Evolutionary conservation across 2,113 vertebrate genomes (phyloP), one percentile per base, ranked within the genome.

Genomic region (Toxostoma redivivum): DNA sequence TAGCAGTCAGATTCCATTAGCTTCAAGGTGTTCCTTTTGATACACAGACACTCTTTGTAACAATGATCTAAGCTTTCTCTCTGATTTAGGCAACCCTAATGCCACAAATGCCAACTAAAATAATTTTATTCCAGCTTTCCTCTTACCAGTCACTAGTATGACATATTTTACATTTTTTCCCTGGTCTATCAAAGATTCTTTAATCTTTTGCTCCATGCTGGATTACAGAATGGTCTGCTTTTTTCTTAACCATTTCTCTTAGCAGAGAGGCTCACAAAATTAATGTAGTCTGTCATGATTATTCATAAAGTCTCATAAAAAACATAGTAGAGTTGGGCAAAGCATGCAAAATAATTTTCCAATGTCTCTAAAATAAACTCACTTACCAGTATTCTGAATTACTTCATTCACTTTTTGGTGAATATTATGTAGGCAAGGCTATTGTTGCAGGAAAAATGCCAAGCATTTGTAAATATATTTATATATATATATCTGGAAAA

Each of bases 1-100:
- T 80, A 83, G 62, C 93, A 91, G 93, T 97, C 94, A 92, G 85
- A 90, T 93, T 90, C 76, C 72, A 96, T 95, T 95, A 96, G 85
- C 92, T 90, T 81, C 5, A 33, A 92, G 90, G 76, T 93, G 76
- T 90, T 88, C 40, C 44, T 93, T 88, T 92, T 94, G 79, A 94
- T 90, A 94, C 22, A 67, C 76, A 88, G 90, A 85, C 83, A 58
- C 60, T 94, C 81, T 90, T 93, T 95, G 81, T 93, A 90, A 71
- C 38, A 77, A 37, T 24, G 30, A 90, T 83, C 67, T 80, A 58
- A 88, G 54, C 64, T 69, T 78, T 86, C 58, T 81, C 28, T 87
- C 42, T 71, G 90, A 56, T 88, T 94, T 70, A 92, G 58, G 66
- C 62, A 93, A 31, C 44, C 27, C 71, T 77, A 82, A 31, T 79